Percentiles rank a stretch among this genome's conserved stretches.
phyloP scores from a whole-genome alignment of 30 jellyfish, hydroid and myxozoan species.

The Cassiopea xamachana region DNA sequence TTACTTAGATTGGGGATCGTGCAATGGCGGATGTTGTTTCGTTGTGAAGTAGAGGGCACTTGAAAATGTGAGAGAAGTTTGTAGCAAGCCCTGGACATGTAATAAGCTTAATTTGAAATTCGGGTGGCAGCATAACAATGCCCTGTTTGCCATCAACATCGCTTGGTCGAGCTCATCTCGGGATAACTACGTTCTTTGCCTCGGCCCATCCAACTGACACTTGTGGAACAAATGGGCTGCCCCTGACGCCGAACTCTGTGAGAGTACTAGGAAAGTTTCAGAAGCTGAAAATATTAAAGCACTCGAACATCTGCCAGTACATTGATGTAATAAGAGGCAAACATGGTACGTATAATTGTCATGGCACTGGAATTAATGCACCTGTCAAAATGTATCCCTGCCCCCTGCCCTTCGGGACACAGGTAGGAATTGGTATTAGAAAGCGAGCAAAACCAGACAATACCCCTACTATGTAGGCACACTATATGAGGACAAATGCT shows the following conservation, averaged over 20 bases:
- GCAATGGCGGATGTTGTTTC: not conserved
- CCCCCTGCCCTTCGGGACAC: too few relatives aligned
- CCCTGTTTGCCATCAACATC: slow-evolving; percentile 23
- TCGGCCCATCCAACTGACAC: slow-evolving; percentile 97
- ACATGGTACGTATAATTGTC: slow-evolving; percentile 56
- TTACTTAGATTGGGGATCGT: not conserved
- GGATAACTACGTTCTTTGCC: slow-evolving; percentile 89
- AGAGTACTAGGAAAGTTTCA: slow-evolving; percentile 89
- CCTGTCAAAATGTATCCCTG: too few relatives aligned
- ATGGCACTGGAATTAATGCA: too few relatives aligned
- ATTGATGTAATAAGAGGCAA: slow-evolving; percentile 90
- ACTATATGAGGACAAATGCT: too few relatives aligned
- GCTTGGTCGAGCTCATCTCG: slow-evolving; percentile 78
- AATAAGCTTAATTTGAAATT: too few relatives aligned
- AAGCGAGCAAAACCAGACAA: too few relatives aligned
- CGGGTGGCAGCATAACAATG: not conserved
- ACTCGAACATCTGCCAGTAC: slow-evolving; percentile 85
- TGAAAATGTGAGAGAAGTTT: not conserved
- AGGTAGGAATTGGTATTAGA: too few relatives aligned
- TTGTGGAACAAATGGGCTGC: slow-evolving; percentile 97
- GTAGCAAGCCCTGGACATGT: not conserved
- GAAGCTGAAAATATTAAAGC: slow-evolving; percentile 71
- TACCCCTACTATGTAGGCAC: too few relatives aligned
- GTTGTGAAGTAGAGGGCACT: not conserved
- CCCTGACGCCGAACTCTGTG: slow-evolving; percentile 97